phyloP scores from a whole-genome alignment of 2,888 invertebrate genomes.

The Rhagonycha lutea region DNA sequence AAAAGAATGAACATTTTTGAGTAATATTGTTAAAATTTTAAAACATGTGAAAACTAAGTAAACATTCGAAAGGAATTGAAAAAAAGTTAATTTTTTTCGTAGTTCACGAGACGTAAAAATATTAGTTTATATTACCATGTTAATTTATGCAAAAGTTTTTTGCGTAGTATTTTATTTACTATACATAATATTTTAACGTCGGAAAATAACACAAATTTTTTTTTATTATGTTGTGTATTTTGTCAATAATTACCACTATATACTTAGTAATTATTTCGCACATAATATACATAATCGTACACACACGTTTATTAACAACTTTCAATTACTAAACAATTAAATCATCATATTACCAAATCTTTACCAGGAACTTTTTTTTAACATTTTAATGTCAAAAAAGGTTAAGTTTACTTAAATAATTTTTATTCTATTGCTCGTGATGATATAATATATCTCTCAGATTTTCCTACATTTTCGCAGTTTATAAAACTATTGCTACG shows the following conservation, averaged over 20 bases:
- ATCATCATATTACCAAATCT: too few relatives aligned
- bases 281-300: not conserved
- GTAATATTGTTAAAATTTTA: too few relatives aligned
- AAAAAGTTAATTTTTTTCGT: too few relatives aligned
- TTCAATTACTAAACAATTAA: not conserved
- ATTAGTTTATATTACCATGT: not conserved
- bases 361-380: not conserved
- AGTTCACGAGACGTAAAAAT: not conserved
- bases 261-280: not conserved
- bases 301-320: not conserved
- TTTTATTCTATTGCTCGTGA: too few relatives aligned
- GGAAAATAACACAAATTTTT: not conserved
- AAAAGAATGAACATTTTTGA: too few relatives aligned
- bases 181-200: not conserved
- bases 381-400: too few relatives aligned
- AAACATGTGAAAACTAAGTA: too few relatives aligned
- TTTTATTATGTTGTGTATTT: not conserved
- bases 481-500: too few relatives aligned
- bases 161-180: not conserved
- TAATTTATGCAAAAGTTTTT: not conserved
- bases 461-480: too few relatives aligned
- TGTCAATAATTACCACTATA: not conserved
- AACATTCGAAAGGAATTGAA: too few relatives aligned
- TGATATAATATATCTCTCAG: too few relatives aligned
- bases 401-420: too few relatives aligned